Percentiles rank a stretch among this genome's conserved stretches.
Evolutionary conservation across 2,888 invertebrate genomes (phyloP).

Genomic region (Abscondita cerata): DNA sequence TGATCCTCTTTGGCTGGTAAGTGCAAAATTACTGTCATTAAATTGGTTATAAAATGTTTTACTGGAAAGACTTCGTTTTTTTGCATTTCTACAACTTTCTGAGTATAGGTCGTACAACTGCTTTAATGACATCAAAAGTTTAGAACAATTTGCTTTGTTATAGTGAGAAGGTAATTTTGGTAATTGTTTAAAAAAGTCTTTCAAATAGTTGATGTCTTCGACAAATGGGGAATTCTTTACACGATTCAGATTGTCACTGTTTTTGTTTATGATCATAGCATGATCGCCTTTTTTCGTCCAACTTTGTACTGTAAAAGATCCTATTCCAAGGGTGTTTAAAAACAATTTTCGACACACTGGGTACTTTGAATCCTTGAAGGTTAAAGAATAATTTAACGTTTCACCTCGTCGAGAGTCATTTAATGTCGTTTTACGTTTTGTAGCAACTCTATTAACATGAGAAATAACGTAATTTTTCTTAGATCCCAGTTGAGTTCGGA

Average conservation of each 20-base stretch:
- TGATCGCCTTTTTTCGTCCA: background rate
- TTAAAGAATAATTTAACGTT: background rate
- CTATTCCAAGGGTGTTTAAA: background rate
- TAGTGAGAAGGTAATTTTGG: background rate
- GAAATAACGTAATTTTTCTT: slow-evolving; percentile 1
- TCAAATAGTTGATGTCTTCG: background rate
- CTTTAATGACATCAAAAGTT: slow-evolving; percentile 36
- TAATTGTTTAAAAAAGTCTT: background rate
- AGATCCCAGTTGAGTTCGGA: slow-evolving; percentile 1
- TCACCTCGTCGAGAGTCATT: background rate
- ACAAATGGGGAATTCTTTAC: background rate
- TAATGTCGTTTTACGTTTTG: background rate
- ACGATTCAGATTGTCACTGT: background rate
- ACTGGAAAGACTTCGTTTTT: slow-evolving; percentile 26
- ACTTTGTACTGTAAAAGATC: background rate
- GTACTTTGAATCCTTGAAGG: background rate
- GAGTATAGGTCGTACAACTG: slow-evolving; percentile 34
- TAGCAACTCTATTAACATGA: slow-evolving; percentile 1
- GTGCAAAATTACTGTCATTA: slow-evolving; percentile 34
- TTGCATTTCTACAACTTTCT: slow-evolving; percentile 26
- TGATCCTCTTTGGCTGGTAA: slow-evolving; percentile 42
- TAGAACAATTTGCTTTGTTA: slow-evolving; percentile 1
- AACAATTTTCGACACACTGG: background rate
- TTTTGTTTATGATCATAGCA: background rate
- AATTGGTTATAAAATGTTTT: slow-evolving; percentile 38